Evolutionary conservation across 1,140 invertebrate species (phyloP).

Genomic region (Procambarus clarkii): DNA sequence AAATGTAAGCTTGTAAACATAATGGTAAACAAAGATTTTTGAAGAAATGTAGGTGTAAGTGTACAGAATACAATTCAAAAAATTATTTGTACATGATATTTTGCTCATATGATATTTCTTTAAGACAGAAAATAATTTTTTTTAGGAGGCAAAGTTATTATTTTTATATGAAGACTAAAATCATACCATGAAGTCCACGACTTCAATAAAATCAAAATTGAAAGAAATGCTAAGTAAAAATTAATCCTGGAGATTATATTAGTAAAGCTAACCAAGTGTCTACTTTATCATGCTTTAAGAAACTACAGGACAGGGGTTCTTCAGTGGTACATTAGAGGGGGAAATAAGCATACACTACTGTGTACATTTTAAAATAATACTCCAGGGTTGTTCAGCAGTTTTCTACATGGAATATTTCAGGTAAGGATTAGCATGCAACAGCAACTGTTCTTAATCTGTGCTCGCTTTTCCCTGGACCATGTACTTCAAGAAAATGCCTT

Average conservation of each 20-base stretch:
- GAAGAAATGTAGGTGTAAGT: neutral
- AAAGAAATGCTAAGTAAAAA: too few species aligned
- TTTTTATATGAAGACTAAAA: too few species aligned
- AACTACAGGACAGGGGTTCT: neutral
- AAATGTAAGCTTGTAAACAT: too few species aligned
- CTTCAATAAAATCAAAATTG: too few species aligned
- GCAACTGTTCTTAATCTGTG: neutral
- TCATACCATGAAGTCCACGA: too few species aligned
- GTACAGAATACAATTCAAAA: neutral
- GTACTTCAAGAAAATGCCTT: too few species aligned
- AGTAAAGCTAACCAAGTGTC: neutral
- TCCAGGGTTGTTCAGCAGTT: neutral
- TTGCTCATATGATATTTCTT: neutral
- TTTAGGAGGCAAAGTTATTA: neutral
- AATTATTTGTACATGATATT: neutral
- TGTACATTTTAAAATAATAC: neutral
- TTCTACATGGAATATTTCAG: neutral
- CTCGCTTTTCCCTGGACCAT: too few species aligned
- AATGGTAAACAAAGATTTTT: neutral
- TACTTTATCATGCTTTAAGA: neutral
- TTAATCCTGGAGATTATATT: too few species aligned
- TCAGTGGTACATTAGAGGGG: neutral
- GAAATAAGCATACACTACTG: neutral
- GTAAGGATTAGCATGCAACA: neutral
- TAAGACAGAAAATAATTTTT: neutral